These are phyloP conservation scores for Pyrrhia umbra DNA, from an alignment of 2,888 invertebrate species.

Conservation along the genomic window DNA sequence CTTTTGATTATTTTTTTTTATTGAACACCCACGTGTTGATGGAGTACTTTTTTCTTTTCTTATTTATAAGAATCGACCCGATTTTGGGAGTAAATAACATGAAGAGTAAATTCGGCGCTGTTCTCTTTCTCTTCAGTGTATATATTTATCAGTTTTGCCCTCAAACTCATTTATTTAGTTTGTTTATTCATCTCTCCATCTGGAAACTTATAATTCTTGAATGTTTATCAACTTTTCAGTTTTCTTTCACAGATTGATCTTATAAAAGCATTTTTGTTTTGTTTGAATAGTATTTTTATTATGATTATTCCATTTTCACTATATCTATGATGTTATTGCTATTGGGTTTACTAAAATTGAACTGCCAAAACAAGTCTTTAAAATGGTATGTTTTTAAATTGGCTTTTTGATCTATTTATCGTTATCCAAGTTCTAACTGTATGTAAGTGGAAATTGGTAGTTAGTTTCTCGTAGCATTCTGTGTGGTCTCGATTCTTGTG, in stretches of 20 bases:
- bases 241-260: background rate
- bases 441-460: background rate
- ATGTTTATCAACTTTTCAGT: background rate
- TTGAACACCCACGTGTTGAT: constrained; percentile 18
- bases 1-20: constrained; percentile 42
- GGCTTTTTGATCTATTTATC: too few relatives aligned
- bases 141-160: constrained; percentile 7
- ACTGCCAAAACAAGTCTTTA: too few relatives aligned
- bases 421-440: too few relatives aligned
- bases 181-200: background rate
- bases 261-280: background rate
- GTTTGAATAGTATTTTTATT: too few relatives aligned
- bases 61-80: constrained; percentile 35
- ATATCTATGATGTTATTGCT: too few relatives aligned
- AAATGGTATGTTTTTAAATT: too few relatives aligned
- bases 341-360: too few relatives aligned
- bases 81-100: constrained; percentile 33
- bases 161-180: background rate
- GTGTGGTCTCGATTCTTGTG: constrained; percentile 21
- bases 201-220: background rate
- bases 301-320: too few relatives aligned
- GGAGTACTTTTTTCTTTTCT: background rate
- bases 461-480: background rate
- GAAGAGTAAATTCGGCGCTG: constrained; percentile 3
- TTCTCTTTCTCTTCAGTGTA: constrained; percentile 12